phyloP scores from a whole-genome alignment of 1,140 invertebrate genomes.

The Goniozus legneri region DNA sequence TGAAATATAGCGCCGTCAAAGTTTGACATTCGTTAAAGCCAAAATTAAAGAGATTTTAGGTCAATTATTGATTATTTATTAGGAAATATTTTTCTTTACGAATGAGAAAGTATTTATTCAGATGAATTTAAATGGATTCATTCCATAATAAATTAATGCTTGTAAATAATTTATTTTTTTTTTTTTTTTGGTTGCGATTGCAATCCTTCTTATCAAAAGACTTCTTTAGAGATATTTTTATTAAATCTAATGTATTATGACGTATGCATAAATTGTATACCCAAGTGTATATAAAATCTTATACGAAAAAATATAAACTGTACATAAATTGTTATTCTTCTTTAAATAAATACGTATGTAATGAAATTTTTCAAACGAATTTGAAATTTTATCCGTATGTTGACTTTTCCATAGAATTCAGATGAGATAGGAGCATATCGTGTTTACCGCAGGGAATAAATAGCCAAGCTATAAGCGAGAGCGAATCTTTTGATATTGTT shows the following conservation, averaged over 20 bases:
- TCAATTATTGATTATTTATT: no score
- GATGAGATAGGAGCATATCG: conserved; percentile 38
- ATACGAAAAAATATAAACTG: conserved; percentile 48
- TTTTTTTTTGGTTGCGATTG: background rate
- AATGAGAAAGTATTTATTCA: no score
- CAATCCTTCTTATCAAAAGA: conserved; percentile 1
- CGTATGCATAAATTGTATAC: background rate
- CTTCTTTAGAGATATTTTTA: conserved; percentile 1
- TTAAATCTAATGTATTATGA: background rate
- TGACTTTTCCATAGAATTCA: conserved; percentile 37
- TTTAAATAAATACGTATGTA: conserved; percentile 40
- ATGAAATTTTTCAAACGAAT: background rate
- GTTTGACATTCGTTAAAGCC: no score
- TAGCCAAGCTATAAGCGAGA: conserved; percentile 43
- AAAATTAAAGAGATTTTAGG: no score
- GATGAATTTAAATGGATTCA: no score
- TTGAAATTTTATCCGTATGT: background rate
- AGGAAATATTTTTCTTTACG: no score
- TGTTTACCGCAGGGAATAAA: conserved; percentile 39
- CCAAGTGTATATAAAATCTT: conserved; percentile 24
- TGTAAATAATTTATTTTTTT: background rate
- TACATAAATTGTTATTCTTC: conserved; percentile 48
- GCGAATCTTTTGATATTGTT: conserved; percentile 38
- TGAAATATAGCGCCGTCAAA: no score
- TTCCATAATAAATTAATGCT: background rate